Percentiles rank a stretch among this genome's conserved stretches.
These are phyloP conservation scores for Chiloscyllium plagiosum DNA, from an alignment of 2,113 vertebrate genomes.

Conservation along the genomic window DNA sequence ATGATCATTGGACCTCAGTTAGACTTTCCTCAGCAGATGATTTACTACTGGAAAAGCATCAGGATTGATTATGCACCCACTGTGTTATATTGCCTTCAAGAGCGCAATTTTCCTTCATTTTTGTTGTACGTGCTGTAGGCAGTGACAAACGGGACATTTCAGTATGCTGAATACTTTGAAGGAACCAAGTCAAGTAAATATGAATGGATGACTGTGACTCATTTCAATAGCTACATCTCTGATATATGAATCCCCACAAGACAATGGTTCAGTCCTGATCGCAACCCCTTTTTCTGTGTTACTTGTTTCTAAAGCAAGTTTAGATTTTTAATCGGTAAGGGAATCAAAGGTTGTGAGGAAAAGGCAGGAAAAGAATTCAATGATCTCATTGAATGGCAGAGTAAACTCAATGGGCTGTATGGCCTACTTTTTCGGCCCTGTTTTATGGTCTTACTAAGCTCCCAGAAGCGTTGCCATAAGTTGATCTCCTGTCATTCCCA, in stretches of 20 bases:
- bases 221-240: not conserved
- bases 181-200: not conserved
- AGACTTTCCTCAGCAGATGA: not conserved
- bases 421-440: too few species aligned
- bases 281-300: not conserved
- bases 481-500: not conserved
- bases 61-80: not conserved
- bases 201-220: not conserved
- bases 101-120: not conserved
- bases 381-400: too few species aligned
- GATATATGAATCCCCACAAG: not conserved
- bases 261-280: not conserved
- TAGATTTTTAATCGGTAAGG: too few species aligned
- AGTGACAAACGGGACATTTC: not conserved
- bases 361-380: too few species aligned
- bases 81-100: not conserved
- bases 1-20: not conserved
- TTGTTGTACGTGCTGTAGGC: not conserved
- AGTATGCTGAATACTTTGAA: not conserved
- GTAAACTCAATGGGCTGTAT: too few species aligned
- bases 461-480: not conserved
- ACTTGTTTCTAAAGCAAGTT: not conserved
- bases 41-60: not conserved
- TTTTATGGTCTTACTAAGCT: not conserved
- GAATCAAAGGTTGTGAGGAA: too few species aligned